Conservation (phyloP, 2,113 vertebrate species). For the Corydoras maculifer region DNA sequence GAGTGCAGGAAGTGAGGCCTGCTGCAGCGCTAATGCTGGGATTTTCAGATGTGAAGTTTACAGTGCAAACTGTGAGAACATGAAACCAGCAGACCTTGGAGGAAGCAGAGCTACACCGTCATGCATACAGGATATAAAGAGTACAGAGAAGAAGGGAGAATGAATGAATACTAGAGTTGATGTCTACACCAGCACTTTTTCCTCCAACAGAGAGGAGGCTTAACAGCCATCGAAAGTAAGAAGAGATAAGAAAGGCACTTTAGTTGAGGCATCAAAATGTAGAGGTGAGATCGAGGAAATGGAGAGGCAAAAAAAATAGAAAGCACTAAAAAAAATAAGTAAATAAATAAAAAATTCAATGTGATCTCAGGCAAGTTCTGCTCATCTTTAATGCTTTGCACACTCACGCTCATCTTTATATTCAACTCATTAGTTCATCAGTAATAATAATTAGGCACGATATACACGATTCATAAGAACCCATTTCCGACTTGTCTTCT, state of each 20-base stretch:
- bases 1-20: conserved; percentile 10
- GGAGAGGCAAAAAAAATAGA: not conserved
- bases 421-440: conserved; percentile 17
- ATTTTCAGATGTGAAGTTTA: conserved; percentile 42
- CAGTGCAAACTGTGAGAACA: conserved; percentile 28
- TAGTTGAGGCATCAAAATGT: not conserved
- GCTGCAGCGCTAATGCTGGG: conserved; percentile 26
- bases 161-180: conserved; percentile 19
- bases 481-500: not conserved
- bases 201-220: conserved; percentile 17
- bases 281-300: conserved; percentile 18
- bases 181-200: conserved; percentile 27
- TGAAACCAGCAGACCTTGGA: not conserved
- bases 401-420: conserved; percentile 6
- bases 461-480: conserved; percentile 5
- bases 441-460: conserved; percentile 21
- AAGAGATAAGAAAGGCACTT: conserved; percentile 40
- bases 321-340: too few relatives aligned
- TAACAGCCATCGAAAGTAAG: conserved; percentile 23
- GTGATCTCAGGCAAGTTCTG: not conserved
- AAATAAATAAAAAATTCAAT: too few relatives aligned
- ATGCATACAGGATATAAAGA: too few relatives aligned
- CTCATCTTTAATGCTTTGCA: not conserved
- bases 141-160: not conserved
- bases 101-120: too few relatives aligned